Conservation (phyloP, 2,797 vertebrate genomes). For the Hephaestus fuliginosus region DNA sequence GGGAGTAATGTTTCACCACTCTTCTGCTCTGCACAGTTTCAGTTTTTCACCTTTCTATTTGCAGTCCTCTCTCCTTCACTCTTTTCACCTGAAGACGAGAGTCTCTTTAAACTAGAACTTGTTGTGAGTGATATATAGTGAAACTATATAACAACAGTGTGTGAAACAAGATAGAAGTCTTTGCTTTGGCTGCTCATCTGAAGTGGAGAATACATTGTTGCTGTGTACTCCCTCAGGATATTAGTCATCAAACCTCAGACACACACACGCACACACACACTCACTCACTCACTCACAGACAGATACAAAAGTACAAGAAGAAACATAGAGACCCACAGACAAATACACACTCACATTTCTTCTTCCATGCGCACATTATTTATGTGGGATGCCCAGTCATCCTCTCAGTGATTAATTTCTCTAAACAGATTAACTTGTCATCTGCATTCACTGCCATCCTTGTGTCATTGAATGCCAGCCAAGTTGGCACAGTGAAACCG, state of each 20-base stretch:
- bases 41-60: not conserved
- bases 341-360: constrained; percentile 31
- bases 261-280: constrained; percentile 20
- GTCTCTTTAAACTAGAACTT: constrained; percentile 26
- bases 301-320: not conserved
- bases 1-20: not conserved
- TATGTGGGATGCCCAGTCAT: constrained; percentile 56
- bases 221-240: constrained; percentile 38
- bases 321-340: constrained; percentile 32
- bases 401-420: constrained; percentile 77
- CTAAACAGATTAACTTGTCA: constrained; percentile 86
- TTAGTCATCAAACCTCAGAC: constrained; percentile 27
- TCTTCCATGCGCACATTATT: constrained; percentile 44
- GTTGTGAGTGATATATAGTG: constrained; percentile 11
- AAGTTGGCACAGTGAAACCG: constrained; percentile 78
- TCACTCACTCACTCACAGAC: constrained; percentile 12
- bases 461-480: constrained; percentile 83
- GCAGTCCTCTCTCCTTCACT: constrained; percentile 10
- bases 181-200: constrained; percentile 47
- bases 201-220: constrained; percentile 27
- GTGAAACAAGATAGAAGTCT: constrained; percentile 28
- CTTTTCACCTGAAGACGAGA: constrained; percentile 1
- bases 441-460: constrained; percentile 80
- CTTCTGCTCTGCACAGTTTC: not conserved
- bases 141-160: constrained; percentile 29